phyloP scores from a whole-genome alignment of 2,797 vertebrate species.

The Rhinella marina region DNA sequence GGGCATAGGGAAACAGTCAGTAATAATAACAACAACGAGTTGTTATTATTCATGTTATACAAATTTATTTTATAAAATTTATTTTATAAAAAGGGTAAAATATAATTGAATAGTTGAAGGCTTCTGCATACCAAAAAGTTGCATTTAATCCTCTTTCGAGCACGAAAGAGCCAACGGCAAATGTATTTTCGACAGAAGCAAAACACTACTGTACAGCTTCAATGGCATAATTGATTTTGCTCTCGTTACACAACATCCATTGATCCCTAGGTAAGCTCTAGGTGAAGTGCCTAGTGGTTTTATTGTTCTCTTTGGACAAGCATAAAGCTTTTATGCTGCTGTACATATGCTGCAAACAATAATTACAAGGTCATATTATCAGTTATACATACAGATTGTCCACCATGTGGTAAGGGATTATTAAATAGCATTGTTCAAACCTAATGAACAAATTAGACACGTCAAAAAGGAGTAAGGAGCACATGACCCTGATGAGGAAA shows the following conservation, averaged over 20 bases:
- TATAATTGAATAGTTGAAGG: neutral
- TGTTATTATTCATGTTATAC: neutral
- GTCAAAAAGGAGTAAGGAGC: neutral
- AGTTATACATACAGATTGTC: neutral
- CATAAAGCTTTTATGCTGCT: neutral
- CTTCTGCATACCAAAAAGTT: neutral
- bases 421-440: neutral
- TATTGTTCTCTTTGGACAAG: neutral
- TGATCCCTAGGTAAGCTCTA: constrained; percentile 2
- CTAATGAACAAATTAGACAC: neutral
- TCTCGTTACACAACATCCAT: neutral
- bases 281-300: constrained; percentile 1
- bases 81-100: no score
- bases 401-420: neutral
- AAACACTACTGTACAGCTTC: neutral
- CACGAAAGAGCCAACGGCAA: neutral
- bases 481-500: neutral
- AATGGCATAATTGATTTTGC: constrained; percentile 16
- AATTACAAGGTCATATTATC: neutral
- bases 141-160: neutral
- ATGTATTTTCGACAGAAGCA: neutral
- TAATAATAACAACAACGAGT: neutral
- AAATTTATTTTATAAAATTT: neutral
- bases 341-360: neutral
- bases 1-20: neutral